Evolutionary conservation across 2,797 vertebrate genomes (phyloP), one percentile per base, ranked within the genome.

Genomic region (Sparus aurata): DNA sequence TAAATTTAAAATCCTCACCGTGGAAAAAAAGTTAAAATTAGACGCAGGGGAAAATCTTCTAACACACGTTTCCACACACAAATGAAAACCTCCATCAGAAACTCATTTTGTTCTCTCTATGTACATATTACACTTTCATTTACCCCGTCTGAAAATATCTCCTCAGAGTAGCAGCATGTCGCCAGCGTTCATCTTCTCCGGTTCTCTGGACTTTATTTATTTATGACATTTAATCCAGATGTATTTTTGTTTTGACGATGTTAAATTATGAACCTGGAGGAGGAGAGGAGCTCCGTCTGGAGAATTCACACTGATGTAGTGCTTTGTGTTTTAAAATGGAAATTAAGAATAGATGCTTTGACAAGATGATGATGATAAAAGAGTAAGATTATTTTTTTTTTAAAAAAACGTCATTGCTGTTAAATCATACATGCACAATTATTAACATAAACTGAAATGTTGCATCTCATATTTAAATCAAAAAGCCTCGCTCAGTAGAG

Each of bases 1-100:
- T 85, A 73, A 65, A 73, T 87, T 69, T 73, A 76, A 34, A 77
- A 75, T 49, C 73, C 61, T 55, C n/a, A 8, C 47, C 0, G 30
- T 64, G 49, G 58, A 53, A 57, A 75, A 30, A 3, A 12, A 64
- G 50, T 10, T 25, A 60, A 58, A 60, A 75, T 60, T 15, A 52
- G 71, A 70, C 43, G 18, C 70, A 2, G 20, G 50, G 72, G 66
- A 27, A 75, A 30, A 41, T 20, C 38, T 72, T 18, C n/a, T 9
- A 47, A 50, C 69, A 57, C 53, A 47, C 2, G 18, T 61, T 71
- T 66, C 47, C 57, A 34, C 38, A 16, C 38, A 16, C n/a, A 64
- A 23, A n/a, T 4, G 8, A 43, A 47, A 72, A 34, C 54, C 68
- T 55, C 23, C 23, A 54, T 50, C 64, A 54, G 13, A 2, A 55